phyloP scores from a whole-genome alignment of 2,888 invertebrate species.

The Papilio protenor region DNA sequence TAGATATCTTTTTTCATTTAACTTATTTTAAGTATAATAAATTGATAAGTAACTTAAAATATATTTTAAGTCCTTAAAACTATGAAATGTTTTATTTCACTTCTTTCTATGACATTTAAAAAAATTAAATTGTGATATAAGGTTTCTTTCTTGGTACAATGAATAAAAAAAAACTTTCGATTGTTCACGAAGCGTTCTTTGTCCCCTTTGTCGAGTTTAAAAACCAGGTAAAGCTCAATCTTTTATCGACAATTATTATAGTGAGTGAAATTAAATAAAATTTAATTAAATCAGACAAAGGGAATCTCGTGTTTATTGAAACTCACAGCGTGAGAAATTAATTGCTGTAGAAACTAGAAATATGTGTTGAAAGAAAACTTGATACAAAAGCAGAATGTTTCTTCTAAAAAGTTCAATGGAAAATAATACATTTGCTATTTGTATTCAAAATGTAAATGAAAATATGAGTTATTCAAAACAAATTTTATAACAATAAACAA shows the following conservation, averaged over 20 bases:
- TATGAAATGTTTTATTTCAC: too few relatives aligned
- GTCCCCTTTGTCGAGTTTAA: neutral
- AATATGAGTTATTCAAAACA: neutral
- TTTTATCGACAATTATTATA: conserved; percentile 9
- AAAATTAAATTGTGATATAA: neutral
- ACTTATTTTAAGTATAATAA: too few relatives aligned
- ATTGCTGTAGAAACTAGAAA: conserved; percentile 14
- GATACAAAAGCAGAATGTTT: neutral
- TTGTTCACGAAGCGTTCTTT: neutral
- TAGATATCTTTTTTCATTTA: neutral
- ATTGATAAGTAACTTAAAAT: neutral
- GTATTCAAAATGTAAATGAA: neutral
- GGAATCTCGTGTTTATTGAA: conserved; percentile 8
- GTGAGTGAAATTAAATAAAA: conserved; percentile 4
- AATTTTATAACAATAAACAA: neutral
- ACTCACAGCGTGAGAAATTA: conserved; percentile 4
- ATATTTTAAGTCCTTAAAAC: neutral
- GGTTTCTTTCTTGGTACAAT: neutral
- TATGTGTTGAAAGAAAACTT: conserved; percentile 14
- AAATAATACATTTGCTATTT: neutral
- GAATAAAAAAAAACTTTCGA: neutral
- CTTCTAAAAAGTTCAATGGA: neutral
- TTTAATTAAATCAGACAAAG: conserved; percentile 23
- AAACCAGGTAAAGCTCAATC: neutral
- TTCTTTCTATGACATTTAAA: too few relatives aligned